Evolutionary conservation across 2,113 vertebrate species (phyloP).

Genomic region (Xyrauchen texanus): DNA sequence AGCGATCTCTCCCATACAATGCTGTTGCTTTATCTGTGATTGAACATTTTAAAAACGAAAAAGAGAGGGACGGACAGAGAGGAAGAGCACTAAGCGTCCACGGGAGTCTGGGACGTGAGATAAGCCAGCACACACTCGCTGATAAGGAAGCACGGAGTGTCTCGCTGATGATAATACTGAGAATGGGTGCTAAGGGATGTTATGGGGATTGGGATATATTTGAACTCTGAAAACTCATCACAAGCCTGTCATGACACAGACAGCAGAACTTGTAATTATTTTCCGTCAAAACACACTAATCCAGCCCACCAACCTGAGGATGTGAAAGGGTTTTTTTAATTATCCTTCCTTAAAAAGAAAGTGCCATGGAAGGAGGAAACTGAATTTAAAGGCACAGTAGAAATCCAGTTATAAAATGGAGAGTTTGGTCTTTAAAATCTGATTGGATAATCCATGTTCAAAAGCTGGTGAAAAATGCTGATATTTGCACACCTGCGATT

Average conservation of each 20-base stretch:
- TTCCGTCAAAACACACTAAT: conserved; percentile 15
- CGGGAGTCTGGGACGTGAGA: conserved; percentile 38
- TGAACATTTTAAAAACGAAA: conserved; percentile 24
- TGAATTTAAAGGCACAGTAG: background rate
- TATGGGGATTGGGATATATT: conserved; percentile 13
- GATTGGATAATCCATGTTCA: no score
- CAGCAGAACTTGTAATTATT: conserved; percentile 21
- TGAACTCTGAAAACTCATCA: conserved; percentile 14
- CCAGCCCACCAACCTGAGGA: background rate
- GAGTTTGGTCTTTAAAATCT: no score
- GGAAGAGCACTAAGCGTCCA: background rate
- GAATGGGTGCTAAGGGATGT: conserved; percentile 25
- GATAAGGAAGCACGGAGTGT: conserved; percentile 30
- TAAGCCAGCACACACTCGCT: conserved; percentile 30
- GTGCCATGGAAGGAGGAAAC: background rate
- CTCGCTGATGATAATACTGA: conserved; percentile 19
- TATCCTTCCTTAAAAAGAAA: background rate
- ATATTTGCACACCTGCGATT: no score
- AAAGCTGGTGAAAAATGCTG: no score
- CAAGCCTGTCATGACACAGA: background rate
- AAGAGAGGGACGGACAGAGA: background rate
- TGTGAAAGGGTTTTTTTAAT: background rate
- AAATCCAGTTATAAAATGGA: no score
- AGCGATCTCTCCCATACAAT: conserved; percentile 23
- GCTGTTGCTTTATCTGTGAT: conserved; percentile 39